Base-by-base conservation (phyloP, 2,113 vertebrate species). In the Otocyon megalotis region DNA sequence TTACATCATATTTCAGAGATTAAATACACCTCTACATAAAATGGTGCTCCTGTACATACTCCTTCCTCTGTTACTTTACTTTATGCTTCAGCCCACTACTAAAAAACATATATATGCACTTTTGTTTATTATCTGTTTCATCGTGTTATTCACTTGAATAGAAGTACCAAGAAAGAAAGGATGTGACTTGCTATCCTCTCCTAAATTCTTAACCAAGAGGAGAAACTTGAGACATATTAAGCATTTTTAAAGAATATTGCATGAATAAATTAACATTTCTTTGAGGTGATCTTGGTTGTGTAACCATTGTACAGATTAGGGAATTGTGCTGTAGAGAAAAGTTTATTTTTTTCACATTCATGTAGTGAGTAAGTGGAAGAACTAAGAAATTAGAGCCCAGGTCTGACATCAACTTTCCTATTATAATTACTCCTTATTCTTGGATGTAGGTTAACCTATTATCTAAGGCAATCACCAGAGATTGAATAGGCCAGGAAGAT, bases 21-120 rank as follows among this genome's bases (percentile, higher is more conserved):
- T 19, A 62, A 24, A 24, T 20, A 5, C 58, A 48, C 26, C 1
- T 72, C 16, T 35, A 9, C 13, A 50, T 62, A 24, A 72, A 91
- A n/a, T 26, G 7, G 0, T 14, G 4, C 13, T 3, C 0, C n/a
- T 54, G 0, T 35, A 50, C 13, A 17, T 22, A 1, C 0, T 56
- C 67, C 43, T 1, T 65, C 22, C 37, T 7, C 65, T 13, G 10
- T 81, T 84, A 88, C 0, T 15, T 79, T 26, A 17, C 22, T 80
- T 54, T 76, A 17, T 53, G 13, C 53, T 87, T 93, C 4, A 19
- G 13, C 3, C 5, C 32, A 32, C 3, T n/a, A 24, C 0, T 60
- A 72, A 90, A 50, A 60, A 53, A 28, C 1, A 48, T 35, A 16
- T 80, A 32, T 7, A 14, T 20, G 15, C 0, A 32, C 24, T 26